phyloP scores from a whole-genome alignment of 1,140 invertebrate species.

The Drosophila tristis region DNA sequence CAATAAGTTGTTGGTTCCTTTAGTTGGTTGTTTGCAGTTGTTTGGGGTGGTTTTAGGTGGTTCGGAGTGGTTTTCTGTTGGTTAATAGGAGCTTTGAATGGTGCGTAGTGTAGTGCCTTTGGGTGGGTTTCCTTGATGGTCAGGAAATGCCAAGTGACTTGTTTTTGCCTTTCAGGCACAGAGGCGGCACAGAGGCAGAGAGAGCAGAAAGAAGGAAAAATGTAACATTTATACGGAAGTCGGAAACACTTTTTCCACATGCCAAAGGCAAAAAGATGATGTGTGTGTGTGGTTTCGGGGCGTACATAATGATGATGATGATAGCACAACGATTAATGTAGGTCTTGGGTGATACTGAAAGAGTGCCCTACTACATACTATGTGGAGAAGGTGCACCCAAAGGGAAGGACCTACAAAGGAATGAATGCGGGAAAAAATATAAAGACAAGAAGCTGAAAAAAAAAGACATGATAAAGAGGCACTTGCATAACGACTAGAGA shows the following conservation, averaged over 20 bases:
- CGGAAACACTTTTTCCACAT: conserved; percentile 62
- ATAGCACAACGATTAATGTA: conserved; percentile 18
- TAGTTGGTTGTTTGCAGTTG: conserved; percentile 21
- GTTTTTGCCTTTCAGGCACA: conserved; percentile 36
- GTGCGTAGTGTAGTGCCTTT: too few relatives aligned
- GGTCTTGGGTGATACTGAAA: too few relatives aligned
- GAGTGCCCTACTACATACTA: too few relatives aligned
- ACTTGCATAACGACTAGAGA: too few relatives aligned
- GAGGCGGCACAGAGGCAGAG: conserved; percentile 3
- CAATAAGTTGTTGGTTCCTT: conserved; percentile 25
- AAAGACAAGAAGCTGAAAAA: too few relatives aligned
- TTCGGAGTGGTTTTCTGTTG: conserved; percentile 15
- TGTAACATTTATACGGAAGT: conserved; percentile 62
- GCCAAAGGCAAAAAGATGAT: conserved; percentile 44
- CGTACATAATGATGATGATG: conserved; percentile 24
- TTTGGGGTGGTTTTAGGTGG: conserved; percentile 1
- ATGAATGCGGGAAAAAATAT: too few relatives aligned
- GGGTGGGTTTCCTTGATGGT: conserved; percentile 14
- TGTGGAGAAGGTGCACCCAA: too few relatives aligned
- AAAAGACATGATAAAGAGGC: too few relatives aligned
- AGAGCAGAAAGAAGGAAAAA: conserved; percentile 1
- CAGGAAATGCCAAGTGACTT: conserved; percentile 41
- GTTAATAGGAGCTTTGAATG: too few relatives aligned
- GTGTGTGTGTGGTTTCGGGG: conserved; percentile 8
- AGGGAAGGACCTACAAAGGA: too few relatives aligned